Evolutionary conservation across 2,888 invertebrate genomes (phyloP), one percentile per base, ranked within the genome.

Genomic region (Carcina quercana): DNA sequence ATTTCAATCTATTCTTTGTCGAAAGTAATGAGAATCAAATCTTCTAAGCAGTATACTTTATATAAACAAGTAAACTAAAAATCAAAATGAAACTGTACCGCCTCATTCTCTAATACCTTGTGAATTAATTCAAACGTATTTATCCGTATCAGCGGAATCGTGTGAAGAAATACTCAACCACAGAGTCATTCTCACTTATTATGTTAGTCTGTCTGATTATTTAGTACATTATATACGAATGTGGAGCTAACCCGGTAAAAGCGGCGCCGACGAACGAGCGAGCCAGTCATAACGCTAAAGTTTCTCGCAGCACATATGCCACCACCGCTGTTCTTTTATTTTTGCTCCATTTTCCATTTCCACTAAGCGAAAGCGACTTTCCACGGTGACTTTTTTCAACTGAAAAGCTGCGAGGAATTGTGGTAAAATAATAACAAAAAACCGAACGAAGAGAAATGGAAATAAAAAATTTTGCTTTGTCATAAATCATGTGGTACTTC

Each of bases 391-490:
- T 74, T 73, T 78, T 76, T 76, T 61, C 56, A 46, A 62, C 61
- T 64, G 64, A 65, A 72, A 72, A 69, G 68, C 73, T 63, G 64
- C 68, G 69, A 70, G 70, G 65, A 70, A 66, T 68, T 75, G 72
- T 68, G 74, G 76, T 53, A 70, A 78, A 79, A 76, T 61, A 72
- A 64, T 60, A 69, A 60, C 61, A 67, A 73, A 39, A 68, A 75
- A 76, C 73, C 70, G 73, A 64, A 59, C 63, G 54, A 56, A 68
- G 71, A 73, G 74, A 70, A 75, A 73, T 73, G 78, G 71, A 74
- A 78, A 72, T 72, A 75, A 79, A 83, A 80, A 78, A n/a, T n/a
- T 78, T 80, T 70, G 76, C 71, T 75, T 72, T 72, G 73, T 78
- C 75, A 79, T 82, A 83, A 82, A 82, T 83, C 75, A 74, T 65